Evolutionary conservation across 2,888 invertebrate genomes (phyloP).

Genomic region (Dascillus cervinus): DNA sequence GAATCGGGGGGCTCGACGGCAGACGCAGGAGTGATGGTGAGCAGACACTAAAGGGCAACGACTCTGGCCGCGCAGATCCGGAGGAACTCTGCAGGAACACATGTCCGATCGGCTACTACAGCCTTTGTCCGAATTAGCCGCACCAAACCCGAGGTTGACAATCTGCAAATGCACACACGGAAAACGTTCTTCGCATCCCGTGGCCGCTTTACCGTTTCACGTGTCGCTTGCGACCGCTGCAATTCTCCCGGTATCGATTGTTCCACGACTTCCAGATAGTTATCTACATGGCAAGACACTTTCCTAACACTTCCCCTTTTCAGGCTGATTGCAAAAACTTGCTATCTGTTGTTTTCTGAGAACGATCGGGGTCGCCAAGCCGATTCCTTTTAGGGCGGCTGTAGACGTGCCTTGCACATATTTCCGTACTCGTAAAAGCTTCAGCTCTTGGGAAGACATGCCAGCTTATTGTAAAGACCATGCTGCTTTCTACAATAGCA

Average conservation of each 20-base stretch:
- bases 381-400: conserved; percentile 26
- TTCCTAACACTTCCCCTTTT: conserved; percentile 25
- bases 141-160: conserved; percentile 1
- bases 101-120: conserved; percentile 20
- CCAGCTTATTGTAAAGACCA: conserved; percentile 10
- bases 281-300: conserved; percentile 15
- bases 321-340: conserved; percentile 21
- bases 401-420: conserved; percentile 20
- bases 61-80: conserved; percentile 29
- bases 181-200: too few relatives aligned
- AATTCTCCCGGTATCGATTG: conserved; percentile 5
- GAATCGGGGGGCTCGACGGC: conserved; percentile 28
- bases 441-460: conserved; percentile 9
- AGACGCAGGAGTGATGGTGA: conserved; percentile 25
- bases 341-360: conserved; percentile 26
- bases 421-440: conserved; percentile 19
- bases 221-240: not conserved
- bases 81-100: conserved; percentile 29
- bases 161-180: too few relatives aligned
- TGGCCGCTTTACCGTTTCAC: too few relatives aligned
- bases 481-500: not conserved
- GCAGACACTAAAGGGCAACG: conserved; percentile 37
- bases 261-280: conserved; percentile 12
- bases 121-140: conserved; percentile 6
- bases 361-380: conserved; percentile 23